Evolutionary conservation across 2,888 invertebrate species (phyloP), one percentile per base, ranked within the genome.

Genomic region (Coenonympha arcania): DNA sequence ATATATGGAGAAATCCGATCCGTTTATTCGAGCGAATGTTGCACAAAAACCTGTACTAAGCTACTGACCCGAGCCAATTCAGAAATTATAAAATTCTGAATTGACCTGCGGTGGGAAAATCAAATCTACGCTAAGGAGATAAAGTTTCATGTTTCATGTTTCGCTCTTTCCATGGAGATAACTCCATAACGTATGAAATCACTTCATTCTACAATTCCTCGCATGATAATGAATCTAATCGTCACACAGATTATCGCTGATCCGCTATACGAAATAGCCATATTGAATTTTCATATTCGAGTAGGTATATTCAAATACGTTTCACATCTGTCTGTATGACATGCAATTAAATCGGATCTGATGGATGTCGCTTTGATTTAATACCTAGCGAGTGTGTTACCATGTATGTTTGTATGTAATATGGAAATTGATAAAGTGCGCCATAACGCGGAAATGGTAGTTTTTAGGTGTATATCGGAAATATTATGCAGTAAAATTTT

Each of bases 291-390:
- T 15, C 36, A 22, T 24, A 39, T 39, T 39, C 37, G 39, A 37
- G 44, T 39, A 31, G 19, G 24, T 13, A 9, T 16, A 9, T 24
- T 15, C 15, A 22, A 15, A 13, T 15, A 22, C 31, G 24, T 22
- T 19, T 20, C 20, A 8, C 30, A 11, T 13, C 30, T 30, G 30
- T 30, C 13, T 5, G 31, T 20, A 24, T 33, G 22, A 11, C 20
- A 31, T 24, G 30, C 43, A 39, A 49, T 49, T 49, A 49, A 49
- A 49, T 39, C 20, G 30, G 13, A 44, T 24, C 26, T 31, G 37
- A 22, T 31, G 43, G 8, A 31, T 39, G 26, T 28, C 36, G 36
- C 19, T 49, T 44, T 30, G 30, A 46, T 46, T 30, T 9, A 46
- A 18, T 43, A 30, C 30, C 8, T 26, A 34, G 9, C 15, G 22